Evolutionary conservation across 2,888 invertebrate species (phyloP).

Genomic region (Choreutis nemorana): DNA sequence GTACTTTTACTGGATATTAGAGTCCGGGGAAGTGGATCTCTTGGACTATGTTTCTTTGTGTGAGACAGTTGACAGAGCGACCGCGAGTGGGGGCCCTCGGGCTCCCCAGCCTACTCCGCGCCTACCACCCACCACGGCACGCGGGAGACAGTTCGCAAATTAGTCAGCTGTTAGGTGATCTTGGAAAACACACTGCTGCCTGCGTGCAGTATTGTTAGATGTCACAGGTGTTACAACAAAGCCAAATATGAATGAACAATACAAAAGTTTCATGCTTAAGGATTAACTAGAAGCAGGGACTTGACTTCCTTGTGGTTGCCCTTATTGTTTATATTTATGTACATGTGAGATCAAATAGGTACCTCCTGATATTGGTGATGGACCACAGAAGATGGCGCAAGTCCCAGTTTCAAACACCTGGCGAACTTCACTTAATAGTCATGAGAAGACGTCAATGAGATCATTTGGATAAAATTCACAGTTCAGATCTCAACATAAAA

Average conservation of each 20-base stretch:
- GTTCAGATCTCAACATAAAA: constrained; percentile 52
- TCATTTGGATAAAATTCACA: constrained; percentile 36
- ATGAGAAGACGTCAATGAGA: constrained; percentile 27
- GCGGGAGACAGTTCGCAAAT: constrained; percentile 37
- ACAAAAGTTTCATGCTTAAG: constrained; percentile 43
- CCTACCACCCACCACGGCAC: constrained; percentile 18
- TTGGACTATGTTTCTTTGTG: constrained; percentile 52
- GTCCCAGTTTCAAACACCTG: constrained; percentile 32
- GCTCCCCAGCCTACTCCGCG: constrained; percentile 14
- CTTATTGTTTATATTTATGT: constrained; percentile 18
- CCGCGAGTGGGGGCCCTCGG: constrained; percentile 31
- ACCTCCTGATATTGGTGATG: constrained; percentile 9
- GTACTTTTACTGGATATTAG: constrained; percentile 48
- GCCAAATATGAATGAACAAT: constrained; percentile 30
- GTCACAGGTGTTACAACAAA: constrained; percentile 27
- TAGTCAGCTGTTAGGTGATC: constrained; percentile 53
- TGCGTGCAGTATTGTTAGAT: constrained; percentile 45
- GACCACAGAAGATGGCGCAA: constrained; percentile 27
- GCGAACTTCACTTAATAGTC: constrained; percentile 21
- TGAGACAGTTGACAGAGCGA: constrained; percentile 53
- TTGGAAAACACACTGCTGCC: constrained; percentile 25
- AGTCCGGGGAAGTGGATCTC: too few relatives aligned
- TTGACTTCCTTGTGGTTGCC: constrained; percentile 17
- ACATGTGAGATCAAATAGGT: constrained; percentile 15
- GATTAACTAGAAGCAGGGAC: constrained; percentile 44